phyloP scores from a whole-genome alignment of 2,113 vertebrate species.

The Harpagus bidentatus region DNA sequence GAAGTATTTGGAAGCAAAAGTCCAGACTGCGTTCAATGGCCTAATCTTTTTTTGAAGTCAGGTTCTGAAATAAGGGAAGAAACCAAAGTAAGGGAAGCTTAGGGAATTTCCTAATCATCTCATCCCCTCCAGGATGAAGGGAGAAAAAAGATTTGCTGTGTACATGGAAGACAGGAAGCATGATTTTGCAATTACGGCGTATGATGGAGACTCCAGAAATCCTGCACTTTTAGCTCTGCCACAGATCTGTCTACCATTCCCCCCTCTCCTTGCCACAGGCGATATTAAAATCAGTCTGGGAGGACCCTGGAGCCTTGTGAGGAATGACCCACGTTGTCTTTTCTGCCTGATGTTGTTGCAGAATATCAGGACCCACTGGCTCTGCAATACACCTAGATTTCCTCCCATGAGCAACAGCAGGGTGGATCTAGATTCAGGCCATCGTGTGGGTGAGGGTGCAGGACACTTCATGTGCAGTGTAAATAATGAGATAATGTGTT shows the following conservation, averaged over 20 bases:
- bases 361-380: neutral
- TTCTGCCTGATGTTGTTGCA: neutral
- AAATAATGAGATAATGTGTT: neutral
- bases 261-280: neutral
- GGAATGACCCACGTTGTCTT: neutral
- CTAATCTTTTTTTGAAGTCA: neutral
- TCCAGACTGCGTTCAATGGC: neutral
- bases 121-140: neutral
- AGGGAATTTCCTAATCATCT: neutral
- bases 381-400: neutral
- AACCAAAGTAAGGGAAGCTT: neutral
- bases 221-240: neutral
- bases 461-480: neutral
- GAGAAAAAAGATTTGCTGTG: neutral
- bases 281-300: neutral
- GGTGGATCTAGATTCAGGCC: neutral
- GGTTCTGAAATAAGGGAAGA: neutral
- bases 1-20: neutral
- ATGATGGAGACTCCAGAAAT: neutral
- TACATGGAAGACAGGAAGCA: neutral
- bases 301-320: neutral
- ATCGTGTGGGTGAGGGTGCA: neutral
- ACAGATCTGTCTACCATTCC: neutral
- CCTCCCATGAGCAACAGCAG: neutral
- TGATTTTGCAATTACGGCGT: neutral